Conservation (phyloP, 2,113 vertebrate genomes). For the Colaptes auratus region DNA sequence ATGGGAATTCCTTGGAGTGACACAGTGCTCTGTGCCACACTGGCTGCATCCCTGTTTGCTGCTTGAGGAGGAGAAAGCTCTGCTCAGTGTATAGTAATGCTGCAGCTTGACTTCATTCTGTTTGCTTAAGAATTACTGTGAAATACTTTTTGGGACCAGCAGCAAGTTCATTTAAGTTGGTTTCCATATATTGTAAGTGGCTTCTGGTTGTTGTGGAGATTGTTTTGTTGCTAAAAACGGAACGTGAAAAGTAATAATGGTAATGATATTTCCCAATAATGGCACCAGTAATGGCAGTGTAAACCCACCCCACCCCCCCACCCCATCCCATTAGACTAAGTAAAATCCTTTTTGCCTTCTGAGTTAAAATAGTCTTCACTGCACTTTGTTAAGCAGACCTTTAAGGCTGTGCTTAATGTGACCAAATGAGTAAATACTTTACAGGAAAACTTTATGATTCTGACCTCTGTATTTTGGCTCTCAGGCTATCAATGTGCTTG, state of each 20-base stretch:
- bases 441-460: conserved; percentile 47
- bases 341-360: neutral
- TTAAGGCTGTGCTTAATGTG: conserved; percentile 20
- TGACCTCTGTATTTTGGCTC: conserved; percentile 50
- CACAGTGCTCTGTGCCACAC: neutral
- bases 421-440: conserved; percentile 35
- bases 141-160: neutral
- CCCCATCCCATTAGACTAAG: neutral
- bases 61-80: neutral
- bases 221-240: neutral
- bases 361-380: neutral
- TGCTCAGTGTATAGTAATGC: rapidly evolving
- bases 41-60: neutral
- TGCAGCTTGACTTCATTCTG: neutral
- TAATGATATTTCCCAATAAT: neutral
- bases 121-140: neutral
- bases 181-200: neutral
- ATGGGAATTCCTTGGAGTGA: neutral
- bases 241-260: neutral
- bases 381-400: neutral
- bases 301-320: neutral
- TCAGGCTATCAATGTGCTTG: neutral
- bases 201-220: neutral
- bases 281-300: neutral
- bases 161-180: neutral